Evolutionary conservation across 1,140 invertebrate species (phyloP).

Genomic region (Philotrypesis tridentata): DNA sequence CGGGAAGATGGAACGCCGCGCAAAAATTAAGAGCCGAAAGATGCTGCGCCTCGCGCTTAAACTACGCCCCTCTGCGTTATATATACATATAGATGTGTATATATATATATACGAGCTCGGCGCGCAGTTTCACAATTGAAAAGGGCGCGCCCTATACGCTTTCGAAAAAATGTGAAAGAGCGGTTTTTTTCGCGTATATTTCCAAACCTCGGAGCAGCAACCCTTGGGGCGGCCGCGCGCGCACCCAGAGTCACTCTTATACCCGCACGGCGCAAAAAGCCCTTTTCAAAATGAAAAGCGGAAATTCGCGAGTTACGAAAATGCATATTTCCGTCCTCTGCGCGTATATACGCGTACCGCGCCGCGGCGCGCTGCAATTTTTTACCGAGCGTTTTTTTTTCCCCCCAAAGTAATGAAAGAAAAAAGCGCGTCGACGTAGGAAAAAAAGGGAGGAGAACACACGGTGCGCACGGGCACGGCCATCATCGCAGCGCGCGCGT

Average conservation of each 20-base stretch:
- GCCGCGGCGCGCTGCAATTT: not conserved
- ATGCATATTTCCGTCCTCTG: not conserved
- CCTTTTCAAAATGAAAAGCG: not conserved
- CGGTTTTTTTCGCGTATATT: not conserved
- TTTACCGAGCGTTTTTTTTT: not conserved
- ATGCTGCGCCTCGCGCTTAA: too few species aligned
- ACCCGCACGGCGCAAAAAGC: not conserved
- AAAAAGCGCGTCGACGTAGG: not conserved
- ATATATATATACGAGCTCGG: too few species aligned
- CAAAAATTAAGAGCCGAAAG: not conserved
- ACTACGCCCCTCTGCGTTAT: too few species aligned
- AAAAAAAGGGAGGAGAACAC: not conserved
- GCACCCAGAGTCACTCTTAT: too few species aligned
- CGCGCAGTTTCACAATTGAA: too few species aligned
- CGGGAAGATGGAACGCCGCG: not conserved
- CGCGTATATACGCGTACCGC: too few species aligned
- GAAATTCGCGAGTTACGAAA: too few species aligned
- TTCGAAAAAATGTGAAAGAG: not conserved
- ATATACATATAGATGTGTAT: too few species aligned
- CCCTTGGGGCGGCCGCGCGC: too few species aligned
- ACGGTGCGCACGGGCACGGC: not conserved
- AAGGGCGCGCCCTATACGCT: not conserved
- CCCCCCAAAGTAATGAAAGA: not conserved
- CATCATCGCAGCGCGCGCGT: not conserved
- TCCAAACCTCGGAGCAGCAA: too few species aligned